Evolutionary conservation across 2,888 invertebrate genomes (phyloP), one percentile per base, ranked within the genome.

Genomic region (Psococerastis gibbosa): DNA sequence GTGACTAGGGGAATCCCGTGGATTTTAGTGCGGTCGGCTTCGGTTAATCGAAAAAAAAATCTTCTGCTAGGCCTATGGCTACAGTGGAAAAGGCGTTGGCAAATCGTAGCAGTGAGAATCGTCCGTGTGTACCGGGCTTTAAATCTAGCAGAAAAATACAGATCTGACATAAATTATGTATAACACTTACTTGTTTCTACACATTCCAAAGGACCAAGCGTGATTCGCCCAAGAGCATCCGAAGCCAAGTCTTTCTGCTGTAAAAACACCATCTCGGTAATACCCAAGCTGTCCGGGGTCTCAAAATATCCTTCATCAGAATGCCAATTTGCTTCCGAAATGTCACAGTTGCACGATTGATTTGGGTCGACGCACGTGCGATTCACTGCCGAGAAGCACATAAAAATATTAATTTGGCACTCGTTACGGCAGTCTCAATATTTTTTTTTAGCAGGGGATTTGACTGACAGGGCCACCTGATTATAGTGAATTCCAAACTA

Each of bases 301-400:
- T 75, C 77, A 55, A 84, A 82, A 52, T 75, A 80, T 3, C 91
- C 91, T 61, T 87, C 85, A 57, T 92, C 92, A 2, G 80, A 78
- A 50, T 79, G 71, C 87, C 88, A 89, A 60, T 87, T 82, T 52
- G 77, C 79, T 56, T 83, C 81, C 15, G 50, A 54, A 42, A 78
- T 77, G 60, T 94, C 92, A 57, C 92, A 94, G 62, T 91, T 89
- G 65, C 92, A 92, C 52, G 81, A 79, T 55, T 82, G 74, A 41
- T 76, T 73, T 31, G 79, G 73, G 58, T 80, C 79, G 41, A 79
- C 78, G 62, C 89, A 91, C 43, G 80, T 80, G 52, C 76, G 75
- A 55, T 80, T 81, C 49, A 82, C 76, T 55, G 77, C 6, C n/a
- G n/a, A n/a, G n/a, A n/a, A n/a, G n/a, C 51, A 55, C 48, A 41